phyloP scores from a whole-genome alignment of 2,113 vertebrate species.

The Microtus pennsylvanicus region DNA sequence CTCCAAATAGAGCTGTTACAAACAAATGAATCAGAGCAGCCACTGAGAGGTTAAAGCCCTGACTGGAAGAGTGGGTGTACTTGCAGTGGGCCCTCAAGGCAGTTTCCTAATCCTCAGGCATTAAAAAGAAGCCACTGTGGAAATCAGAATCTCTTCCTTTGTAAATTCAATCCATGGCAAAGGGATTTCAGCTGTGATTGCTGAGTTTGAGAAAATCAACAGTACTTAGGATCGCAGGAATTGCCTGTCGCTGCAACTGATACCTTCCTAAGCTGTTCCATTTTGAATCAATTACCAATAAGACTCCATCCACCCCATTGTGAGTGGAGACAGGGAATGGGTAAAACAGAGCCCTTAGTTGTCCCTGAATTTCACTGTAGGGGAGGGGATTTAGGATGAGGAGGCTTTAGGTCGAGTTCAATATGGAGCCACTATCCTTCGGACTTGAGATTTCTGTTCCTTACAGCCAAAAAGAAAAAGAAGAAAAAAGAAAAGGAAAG shows the following conservation, averaged over 20 bases:
- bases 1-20: slow-evolving; percentile 75
- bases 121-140: slow-evolving; percentile 84
- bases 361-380: slow-evolving; percentile 53
- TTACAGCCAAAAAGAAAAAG: neutral
- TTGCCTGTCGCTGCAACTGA: slow-evolving; percentile 78
- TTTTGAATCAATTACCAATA: slow-evolving; percentile 83
- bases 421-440: neutral
- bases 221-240: slow-evolving; percentile 76
- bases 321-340: slow-evolving; percentile 63
- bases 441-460: slow-evolving; percentile 46
- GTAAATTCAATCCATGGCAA: slow-evolving; percentile 83
- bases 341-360: slow-evolving; percentile 60
- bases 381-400: slow-evolving; percentile 18
- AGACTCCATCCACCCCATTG: slow-evolving; percentile 66
- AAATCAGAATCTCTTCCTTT: slow-evolving; percentile 84
- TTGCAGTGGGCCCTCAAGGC: slow-evolving; percentile 77
- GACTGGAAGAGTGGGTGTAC: slow-evolving; percentile 45
- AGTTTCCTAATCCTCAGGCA: slow-evolving; percentile 77
- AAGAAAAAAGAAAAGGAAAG: neutral
- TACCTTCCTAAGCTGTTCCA: slow-evolving; percentile 80
- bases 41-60: slow-evolving; percentile 75
- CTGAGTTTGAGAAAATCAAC: slow-evolving; percentile 73
- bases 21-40: slow-evolving; percentile 63
- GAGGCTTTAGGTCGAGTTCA: slow-evolving; percentile 63
- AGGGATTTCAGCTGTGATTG: slow-evolving; percentile 83